These are phyloP conservation scores for Phlogophora meticulosa DNA, from an alignment of 2,888 invertebrate species.

Conservation along the genomic window DNA sequence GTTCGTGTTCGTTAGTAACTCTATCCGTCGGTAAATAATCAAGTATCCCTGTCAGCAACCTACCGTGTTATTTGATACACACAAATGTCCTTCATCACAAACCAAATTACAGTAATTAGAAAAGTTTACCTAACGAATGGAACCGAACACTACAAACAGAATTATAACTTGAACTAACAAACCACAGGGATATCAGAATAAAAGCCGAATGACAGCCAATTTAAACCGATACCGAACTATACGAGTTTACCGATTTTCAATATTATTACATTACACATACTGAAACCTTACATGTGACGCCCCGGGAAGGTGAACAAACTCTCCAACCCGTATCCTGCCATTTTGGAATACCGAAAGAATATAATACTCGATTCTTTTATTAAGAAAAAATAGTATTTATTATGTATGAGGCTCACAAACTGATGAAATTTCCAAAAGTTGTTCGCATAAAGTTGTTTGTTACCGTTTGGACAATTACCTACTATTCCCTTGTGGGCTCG, in stretches of 20 bases:
- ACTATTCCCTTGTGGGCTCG: conserved; percentile 41
- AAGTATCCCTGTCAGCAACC: conserved; percentile 21
- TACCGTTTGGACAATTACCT: conserved; percentile 53
- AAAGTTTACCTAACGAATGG: conserved; percentile 44
- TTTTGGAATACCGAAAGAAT: conserved; percentile 46
- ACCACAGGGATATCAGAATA: conserved; percentile 15
- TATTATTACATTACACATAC: conserved; percentile 44
- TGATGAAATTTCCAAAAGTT: conserved; percentile 59
- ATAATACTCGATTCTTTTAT: conserved; percentile 37
- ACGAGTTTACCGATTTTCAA: conserved; percentile 36
- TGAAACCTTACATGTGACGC: conserved; percentile 49
- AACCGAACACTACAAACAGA: conserved; percentile 26
- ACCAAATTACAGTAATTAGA: conserved; percentile 59
- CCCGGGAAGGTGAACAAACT: conserved; percentile 51
- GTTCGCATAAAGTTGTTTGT: conserved; percentile 51
- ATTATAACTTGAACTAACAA: conserved; percentile 35
- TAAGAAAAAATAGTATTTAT: conserved; percentile 54
- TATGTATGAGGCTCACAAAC: conserved; percentile 58
- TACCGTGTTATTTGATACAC: conserved; percentile 31
- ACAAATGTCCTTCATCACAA: conserved; percentile 42
- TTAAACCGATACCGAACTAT: conserved; percentile 22
- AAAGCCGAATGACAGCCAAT: conserved; percentile 24
- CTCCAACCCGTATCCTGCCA: conserved; percentile 35
- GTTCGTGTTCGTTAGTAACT: conserved; percentile 40
- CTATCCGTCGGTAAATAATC: conserved; percentile 33